Evolutionary conservation across 2,888 invertebrate genomes (phyloP).

Genomic region (Drosophila histrio): DNA sequence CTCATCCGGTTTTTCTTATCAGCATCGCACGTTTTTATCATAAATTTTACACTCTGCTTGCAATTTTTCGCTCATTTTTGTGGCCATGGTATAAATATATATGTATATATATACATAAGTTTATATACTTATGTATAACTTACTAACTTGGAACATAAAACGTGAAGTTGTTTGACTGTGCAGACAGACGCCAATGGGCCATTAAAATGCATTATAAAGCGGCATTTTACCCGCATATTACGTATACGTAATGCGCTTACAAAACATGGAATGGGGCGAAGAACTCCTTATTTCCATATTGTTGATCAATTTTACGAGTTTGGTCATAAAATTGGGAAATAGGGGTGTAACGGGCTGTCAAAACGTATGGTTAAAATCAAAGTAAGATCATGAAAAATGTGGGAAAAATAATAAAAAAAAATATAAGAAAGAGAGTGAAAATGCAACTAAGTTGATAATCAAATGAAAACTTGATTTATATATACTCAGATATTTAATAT

Average conservation of each 20-base stretch:
- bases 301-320: conserved; percentile 65
- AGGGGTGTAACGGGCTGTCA: neutral
- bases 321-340: conserved; percentile 30
- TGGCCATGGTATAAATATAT: conserved; percentile 32
- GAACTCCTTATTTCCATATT: conserved; percentile 43
- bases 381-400: conserved; percentile 16
- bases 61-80: conserved; percentile 63
- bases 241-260: conserved; percentile 31
- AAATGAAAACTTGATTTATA: too few species aligned
- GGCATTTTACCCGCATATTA: conserved; percentile 21
- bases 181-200: conserved; percentile 37
- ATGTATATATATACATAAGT: conserved; percentile 4
- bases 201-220: conserved; percentile 63
- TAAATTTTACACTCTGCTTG: conserved; percentile 73
- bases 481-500: too few species aligned
- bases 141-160: conserved; percentile 39
- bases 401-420: neutral
- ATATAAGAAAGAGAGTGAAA: neutral
- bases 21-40: conserved; percentile 73
- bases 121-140: conserved; percentile 6
- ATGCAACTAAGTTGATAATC: neutral
- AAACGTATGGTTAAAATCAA: conserved; percentile 17
- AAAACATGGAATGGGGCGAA: neutral
- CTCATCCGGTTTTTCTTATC: conserved; percentile 54
- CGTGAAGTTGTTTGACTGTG: conserved; percentile 31